Evolutionary conservation across 2,888 invertebrate species (phyloP).

Genomic region (Pristionchus maxplancki): DNA sequence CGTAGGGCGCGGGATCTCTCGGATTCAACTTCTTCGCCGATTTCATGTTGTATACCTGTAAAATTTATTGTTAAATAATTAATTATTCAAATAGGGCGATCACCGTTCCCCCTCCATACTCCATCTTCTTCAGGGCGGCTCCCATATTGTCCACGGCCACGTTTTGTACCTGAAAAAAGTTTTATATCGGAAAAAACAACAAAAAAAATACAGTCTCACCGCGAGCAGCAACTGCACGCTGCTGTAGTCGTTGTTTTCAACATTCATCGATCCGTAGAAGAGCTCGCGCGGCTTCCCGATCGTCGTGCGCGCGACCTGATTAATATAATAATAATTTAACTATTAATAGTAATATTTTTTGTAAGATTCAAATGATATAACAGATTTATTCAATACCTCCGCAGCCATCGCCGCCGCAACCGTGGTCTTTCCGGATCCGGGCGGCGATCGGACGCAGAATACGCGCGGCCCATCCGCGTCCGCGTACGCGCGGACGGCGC

Average conservation of each 20-base stretch:
- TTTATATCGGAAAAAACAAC: neutral
- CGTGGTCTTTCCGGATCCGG: conserved; percentile 33
- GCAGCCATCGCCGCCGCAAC: conserved; percentile 41
- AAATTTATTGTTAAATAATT: neutral
- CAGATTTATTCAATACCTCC: neutral
- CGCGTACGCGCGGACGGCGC: conserved; percentile 22
- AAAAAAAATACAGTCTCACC: neutral
- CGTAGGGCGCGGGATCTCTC: neutral
- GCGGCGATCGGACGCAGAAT: neutral
- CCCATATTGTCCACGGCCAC: conserved; percentile 30
- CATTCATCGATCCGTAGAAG: neutral
- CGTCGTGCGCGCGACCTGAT: neutral
- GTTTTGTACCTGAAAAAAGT: neutral
- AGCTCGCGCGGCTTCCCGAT: neutral
- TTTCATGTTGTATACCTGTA: conserved; percentile 25
- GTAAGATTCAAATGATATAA: no score
- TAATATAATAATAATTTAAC: neutral
- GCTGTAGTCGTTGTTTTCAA: neutral
- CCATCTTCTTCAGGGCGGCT: neutral
- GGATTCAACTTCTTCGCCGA: neutral
- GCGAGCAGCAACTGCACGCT: neutral
- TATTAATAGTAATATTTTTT: neutral
- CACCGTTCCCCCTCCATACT: neutral
- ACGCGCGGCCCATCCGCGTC: neutral
- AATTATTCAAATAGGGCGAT: neutral